Base-by-base conservation (phyloP, 1,140 invertebrate species). In the Bombus picipes region DNA sequence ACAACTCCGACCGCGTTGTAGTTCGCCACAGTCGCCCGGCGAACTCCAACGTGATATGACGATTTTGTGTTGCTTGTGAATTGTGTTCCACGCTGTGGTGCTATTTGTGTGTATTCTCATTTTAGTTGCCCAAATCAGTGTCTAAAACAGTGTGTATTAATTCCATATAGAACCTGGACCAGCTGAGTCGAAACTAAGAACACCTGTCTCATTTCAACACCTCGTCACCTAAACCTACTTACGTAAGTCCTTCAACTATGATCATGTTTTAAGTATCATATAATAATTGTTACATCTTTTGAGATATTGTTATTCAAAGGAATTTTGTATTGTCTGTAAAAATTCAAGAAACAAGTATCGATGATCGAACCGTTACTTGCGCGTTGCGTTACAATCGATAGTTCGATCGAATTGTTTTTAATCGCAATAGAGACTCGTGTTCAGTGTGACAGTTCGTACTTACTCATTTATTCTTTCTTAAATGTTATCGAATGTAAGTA, bases 191-290 rank as follows among this genome's bases (percentile, higher is more conserved):
- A 41, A 18, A 22, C 25, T 39, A 22, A 73, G 28, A 41, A 32
- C 68, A 66, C 34, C 39, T 43, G 53, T 62, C n/a, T 72, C 34
- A 39, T 18, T 66, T 37, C 28, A 18, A 4, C 41, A 57, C 65
- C n/a, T 75, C 25, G 65, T 53, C 32, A 65, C 65, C 53, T 25
- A 65, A 34, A 47, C 39, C 13, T 41, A 70, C 87, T 89, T 89
- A 89, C 87, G 88, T 89, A 89, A 89, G 88, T 86, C 34, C 65
- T 32, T 53, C 34, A 71, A 88, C 62, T 85, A 39, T 5, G 34
- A 39, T 47, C 28, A 15, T 73, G 39, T 39, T 12, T 32, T 73
- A 41, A 22, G 70, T 62, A 80, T 39, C 18, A 15, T 53, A n/a
- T 39, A 70, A n/a, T 32, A 41, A 59, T 75, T 25, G 0, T 43